These are phyloP conservation scores for Umimayanthus chanpuru DNA, from an alignment of 92 coral and sea anemone genomes.

Conservation along the genomic window DNA sequence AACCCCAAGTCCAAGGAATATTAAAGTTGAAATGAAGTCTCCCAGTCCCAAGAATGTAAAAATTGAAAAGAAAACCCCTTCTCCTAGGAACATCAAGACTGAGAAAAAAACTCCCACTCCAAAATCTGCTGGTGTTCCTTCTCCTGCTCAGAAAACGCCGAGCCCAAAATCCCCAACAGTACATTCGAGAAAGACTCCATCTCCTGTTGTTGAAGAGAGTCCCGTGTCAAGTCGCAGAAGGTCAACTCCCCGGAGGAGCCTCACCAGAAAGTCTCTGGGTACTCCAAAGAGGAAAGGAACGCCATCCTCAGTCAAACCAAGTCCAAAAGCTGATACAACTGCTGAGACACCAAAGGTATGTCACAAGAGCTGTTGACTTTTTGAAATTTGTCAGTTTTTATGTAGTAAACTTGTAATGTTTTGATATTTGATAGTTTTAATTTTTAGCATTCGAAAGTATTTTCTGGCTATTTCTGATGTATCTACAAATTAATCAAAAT, in stretches of 20 bases:
- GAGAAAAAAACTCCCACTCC: constrained; percentile 14
- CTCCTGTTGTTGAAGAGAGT: constrained; percentile 25
- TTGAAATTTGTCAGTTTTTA: too few relatives aligned
- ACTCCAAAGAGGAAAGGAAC: neutral
- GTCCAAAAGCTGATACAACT: neutral
- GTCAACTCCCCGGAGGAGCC: constrained; percentile 19
- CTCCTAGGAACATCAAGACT: neutral
- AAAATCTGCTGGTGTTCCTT: neutral
- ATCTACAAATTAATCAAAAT: too few relatives aligned
- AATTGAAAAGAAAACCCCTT: neutral
- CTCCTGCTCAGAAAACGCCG: constrained; percentile 26
- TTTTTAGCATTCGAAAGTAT: too few relatives aligned
- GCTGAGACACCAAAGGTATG: neutral
- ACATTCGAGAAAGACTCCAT: constrained; percentile 11
- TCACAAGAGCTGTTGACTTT: too few relatives aligned
- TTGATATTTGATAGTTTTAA: too few relatives aligned
- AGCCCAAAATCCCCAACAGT: constrained; percentile 9
- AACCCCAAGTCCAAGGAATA: constrained; percentile 3
- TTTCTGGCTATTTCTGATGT: too few relatives aligned
- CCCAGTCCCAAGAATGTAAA: constrained; percentile 1
- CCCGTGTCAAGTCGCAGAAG: constrained; percentile 19
- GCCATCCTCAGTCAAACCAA: neutral
- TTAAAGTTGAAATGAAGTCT: neutral
- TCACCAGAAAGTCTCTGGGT: neutral
- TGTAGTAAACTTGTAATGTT: too few relatives aligned